These are phyloP conservation scores for Malurus elegans DNA, from an alignment of 2,113 vertebrate species.

Conservation along the genomic window DNA sequence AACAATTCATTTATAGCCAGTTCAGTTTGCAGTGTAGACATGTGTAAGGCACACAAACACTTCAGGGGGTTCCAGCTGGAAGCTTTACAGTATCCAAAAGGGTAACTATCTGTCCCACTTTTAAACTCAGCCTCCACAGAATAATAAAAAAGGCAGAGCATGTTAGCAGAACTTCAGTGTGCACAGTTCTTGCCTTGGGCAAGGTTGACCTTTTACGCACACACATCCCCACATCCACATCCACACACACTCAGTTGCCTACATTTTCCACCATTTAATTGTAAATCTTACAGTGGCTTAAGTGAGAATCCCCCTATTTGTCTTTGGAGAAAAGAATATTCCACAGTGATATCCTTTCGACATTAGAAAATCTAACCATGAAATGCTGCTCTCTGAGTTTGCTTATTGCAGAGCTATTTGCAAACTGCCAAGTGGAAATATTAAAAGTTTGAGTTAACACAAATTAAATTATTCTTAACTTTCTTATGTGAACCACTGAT, in stretches of 20 bases:
- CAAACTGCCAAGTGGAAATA: background rate
- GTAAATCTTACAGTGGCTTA: background rate
- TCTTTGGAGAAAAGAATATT: background rate
- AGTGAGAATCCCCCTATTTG: background rate
- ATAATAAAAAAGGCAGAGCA: background rate
- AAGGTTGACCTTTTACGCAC: background rate
- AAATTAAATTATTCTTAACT: background rate
- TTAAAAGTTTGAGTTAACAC: background rate
- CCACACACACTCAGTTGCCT: rapidly evolving
- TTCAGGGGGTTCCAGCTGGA: background rate
- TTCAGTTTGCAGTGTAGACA: background rate
- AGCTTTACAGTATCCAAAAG: background rate
- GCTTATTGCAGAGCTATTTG: background rate
- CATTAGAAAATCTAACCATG: background rate
- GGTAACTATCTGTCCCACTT: background rate
- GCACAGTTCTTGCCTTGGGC: background rate
- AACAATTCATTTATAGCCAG: background rate
- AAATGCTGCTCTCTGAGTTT: background rate
- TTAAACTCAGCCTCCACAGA: background rate
- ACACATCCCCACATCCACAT: background rate
- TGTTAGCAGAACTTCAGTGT: background rate
- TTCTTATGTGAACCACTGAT: background rate
- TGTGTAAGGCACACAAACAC: background rate
- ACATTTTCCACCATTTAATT: background rate
- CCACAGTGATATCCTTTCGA: background rate